phyloP scores from a whole-genome alignment of 2,888 invertebrate genomes.

The Drosophila putrida region DNA sequence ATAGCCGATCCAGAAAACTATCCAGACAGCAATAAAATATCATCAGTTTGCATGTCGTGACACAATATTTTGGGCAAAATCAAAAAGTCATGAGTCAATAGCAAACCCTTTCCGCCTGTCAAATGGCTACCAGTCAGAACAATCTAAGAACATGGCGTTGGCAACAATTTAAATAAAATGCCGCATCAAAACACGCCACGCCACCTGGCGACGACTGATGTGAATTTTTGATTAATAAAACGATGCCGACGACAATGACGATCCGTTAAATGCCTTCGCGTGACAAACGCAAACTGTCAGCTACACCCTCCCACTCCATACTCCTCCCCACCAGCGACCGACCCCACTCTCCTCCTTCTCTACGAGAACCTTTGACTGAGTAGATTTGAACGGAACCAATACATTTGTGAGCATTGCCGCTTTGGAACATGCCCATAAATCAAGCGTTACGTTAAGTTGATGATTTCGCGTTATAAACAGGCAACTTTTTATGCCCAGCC shows the following conservation, averaged over 20 bases:
- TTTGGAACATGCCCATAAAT: constrained; percentile 68
- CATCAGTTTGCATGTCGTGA: constrained; percentile 53
- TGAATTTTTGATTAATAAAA: constrained; percentile 72
- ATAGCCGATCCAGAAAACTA: constrained; percentile 10
- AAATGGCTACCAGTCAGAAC: constrained; percentile 48
- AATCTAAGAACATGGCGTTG: constrained; percentile 57
- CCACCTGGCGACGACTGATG: constrained; percentile 54
- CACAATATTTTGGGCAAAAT: constrained; percentile 35
- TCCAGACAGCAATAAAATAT: constrained; percentile 34
- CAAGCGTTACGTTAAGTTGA: constrained; percentile 76
- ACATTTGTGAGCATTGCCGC: constrained; percentile 60
- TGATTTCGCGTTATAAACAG: constrained; percentile 81
- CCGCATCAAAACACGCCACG: constrained; percentile 56
- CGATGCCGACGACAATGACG: constrained; percentile 47
- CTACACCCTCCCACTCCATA: constrained; percentile 7
- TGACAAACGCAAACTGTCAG: constrained; percentile 80
- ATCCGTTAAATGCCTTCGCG: constrained; percentile 74
- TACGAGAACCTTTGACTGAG: constrained; percentile 11
- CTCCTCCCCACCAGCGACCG: not conserved
- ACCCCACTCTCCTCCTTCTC: not conserved
- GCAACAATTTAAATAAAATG: constrained; percentile 71
- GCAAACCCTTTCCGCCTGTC: constrained; percentile 74
- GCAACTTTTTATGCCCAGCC: constrained; percentile 59
- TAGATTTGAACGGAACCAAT: constrained; percentile 77
- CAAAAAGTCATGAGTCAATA: constrained; percentile 64